These are phyloP conservation scores for Lasaia peninsularis DNA, from an alignment of 1,140 invertebrate genomes.

Conservation along the genomic window DNA sequence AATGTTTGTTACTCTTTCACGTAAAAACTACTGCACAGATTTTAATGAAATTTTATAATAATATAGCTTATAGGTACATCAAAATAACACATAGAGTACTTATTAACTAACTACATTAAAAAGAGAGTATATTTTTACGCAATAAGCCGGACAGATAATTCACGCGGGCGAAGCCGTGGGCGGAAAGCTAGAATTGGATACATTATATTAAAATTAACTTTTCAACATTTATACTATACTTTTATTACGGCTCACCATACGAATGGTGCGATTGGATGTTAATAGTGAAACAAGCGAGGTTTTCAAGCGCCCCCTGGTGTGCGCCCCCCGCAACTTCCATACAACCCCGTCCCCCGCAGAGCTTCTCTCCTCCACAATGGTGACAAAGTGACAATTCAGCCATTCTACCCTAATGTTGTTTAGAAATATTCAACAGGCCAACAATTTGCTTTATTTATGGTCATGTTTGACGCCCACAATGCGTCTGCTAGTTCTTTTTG, in stretches of 20 bases:
- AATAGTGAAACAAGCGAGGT: conserved; percentile 29
- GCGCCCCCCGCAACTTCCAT: conserved; percentile 37
- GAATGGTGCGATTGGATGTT: conserved; percentile 25
- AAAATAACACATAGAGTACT: too few relatives aligned
- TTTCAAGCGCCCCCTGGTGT: conserved; percentile 34
- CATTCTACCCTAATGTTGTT: conserved; percentile 71
- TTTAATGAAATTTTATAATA: too few relatives aligned
- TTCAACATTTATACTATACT: not conserved
- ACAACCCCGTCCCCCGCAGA: conserved; percentile 41
- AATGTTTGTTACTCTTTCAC: too few relatives aligned
- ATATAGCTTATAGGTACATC: too few relatives aligned
- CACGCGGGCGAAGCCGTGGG: too few relatives aligned
- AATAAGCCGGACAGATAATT: too few relatives aligned
- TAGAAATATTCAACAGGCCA: conserved; percentile 59
- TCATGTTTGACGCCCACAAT: conserved; percentile 56
- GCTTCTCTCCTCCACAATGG: conserved; percentile 42
- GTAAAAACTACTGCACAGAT: too few relatives aligned
- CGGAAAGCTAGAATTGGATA: too few relatives aligned
- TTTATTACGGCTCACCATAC: conserved; percentile 9
- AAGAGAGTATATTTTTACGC: too few relatives aligned
- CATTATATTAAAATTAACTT: not conserved
- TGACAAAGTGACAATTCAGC: conserved; percentile 71
- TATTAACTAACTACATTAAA: too few relatives aligned
- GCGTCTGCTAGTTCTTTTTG: conserved; percentile 43
- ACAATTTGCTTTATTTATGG: conserved; percentile 70